These are phyloP conservation scores for Polyodon spathula DNA, from an alignment of 2,113 vertebrate genomes.

Conservation along the genomic window DNA sequence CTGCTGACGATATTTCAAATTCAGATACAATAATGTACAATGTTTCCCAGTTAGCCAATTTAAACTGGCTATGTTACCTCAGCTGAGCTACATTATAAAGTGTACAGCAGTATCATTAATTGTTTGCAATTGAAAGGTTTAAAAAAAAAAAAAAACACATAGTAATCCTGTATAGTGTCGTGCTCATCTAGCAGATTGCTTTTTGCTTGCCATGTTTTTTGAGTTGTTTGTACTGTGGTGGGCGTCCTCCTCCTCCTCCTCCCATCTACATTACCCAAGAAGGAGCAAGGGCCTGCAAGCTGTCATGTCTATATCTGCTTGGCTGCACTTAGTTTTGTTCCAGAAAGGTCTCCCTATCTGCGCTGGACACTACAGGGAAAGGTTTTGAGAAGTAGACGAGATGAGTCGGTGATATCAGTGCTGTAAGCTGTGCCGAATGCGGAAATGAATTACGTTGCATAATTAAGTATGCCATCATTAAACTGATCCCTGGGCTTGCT, in stretches of 20 bases:
- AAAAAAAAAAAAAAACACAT: constrained; percentile 39
- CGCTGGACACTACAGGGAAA: too few relatives aligned
- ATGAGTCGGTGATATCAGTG: too few relatives aligned
- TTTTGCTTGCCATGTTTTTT: constrained; percentile 22
- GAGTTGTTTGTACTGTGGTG: too few relatives aligned
- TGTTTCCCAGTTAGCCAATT: constrained; percentile 65
- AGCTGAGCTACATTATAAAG: constrained; percentile 77
- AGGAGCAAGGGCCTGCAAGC: too few relatives aligned
- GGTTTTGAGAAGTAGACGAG: too few relatives aligned
- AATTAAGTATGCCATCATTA: neutral
- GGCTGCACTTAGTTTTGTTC: too few relatives aligned
- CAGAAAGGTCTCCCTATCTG: too few relatives aligned
- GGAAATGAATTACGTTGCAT: too few relatives aligned
- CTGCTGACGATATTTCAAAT: constrained; percentile 62
- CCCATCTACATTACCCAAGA: too few relatives aligned
- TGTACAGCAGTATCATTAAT: constrained; percentile 75
- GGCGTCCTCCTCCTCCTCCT: too few relatives aligned
- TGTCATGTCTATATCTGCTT: too few relatives aligned
- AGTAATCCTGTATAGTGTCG: constrained; percentile 50
- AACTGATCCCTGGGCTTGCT: neutral
- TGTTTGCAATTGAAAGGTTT: constrained; percentile 54
- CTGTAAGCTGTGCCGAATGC: too few relatives aligned
- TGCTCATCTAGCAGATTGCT: constrained; percentile 50
- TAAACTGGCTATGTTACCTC: constrained; percentile 83
- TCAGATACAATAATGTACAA: constrained; percentile 69